Base-by-base conservation (phyloP, 2,797 vertebrate genomes). In the Urosaurus nigricauda region DNA sequence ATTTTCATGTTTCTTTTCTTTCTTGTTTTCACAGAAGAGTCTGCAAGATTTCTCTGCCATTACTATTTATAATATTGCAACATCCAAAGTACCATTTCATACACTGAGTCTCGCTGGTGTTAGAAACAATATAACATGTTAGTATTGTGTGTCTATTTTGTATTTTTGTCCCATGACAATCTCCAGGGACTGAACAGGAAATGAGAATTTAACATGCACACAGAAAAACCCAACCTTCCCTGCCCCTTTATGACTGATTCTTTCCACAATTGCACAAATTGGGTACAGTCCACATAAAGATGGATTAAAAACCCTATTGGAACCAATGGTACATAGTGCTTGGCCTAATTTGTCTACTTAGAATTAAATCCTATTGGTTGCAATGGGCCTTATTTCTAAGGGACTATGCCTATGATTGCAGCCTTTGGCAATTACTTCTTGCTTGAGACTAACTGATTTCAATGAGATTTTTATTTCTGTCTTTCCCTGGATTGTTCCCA, bases 401-500 rank as follows among this genome's bases (percentile, higher is more conserved):
- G 32, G 37, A 63, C 19, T 83, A 75, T 70, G 47, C 19, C 73
- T 74, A 84, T 37, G 35, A 43, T 58, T 43, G 26, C 11, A 71
- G 29, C 37, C 32, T 19, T 79, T 56, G 51, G 13, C 63, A 71
- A 56, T 56, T 79, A 65, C 24, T 68, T 13, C 53, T 14, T 70
- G 19, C 32, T 63, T 7, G n/a, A 47, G 12, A 68, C 47, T 58
- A 73, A 84, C 53, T 14, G 51, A 58, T 71, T 79, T 70, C 9
- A 83, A n/a, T 79, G 37, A 32, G 9, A 40, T 84, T 83, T 83
- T 68, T 35, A 40, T 40, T 47, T 19, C 71, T 35, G 26, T 35
- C 29, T 51, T 83, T 65, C 16, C 63, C 63, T 89, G 89, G 74
- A 32, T 87, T 83, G 68, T 56, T 1, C 24, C 53, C 43, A 21